Evolutionary conservation across 2,888 invertebrate species (phyloP), one percentile per base, ranked within the genome.

Genomic region (Salticus scenicus): DNA sequence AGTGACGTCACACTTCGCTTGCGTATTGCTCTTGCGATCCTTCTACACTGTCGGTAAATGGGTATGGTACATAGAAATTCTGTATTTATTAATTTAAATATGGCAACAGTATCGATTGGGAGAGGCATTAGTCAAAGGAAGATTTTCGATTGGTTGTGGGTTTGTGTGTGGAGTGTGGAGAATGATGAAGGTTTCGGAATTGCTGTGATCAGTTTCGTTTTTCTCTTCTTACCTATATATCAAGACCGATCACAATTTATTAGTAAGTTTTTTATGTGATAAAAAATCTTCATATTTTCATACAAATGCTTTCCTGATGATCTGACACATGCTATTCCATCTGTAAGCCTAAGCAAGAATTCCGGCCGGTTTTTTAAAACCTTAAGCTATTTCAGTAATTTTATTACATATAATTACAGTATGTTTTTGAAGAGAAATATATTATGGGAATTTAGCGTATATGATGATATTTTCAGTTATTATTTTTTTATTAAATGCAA

Each of bases 111-210:
- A 14, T 27, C 1, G 28, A 17, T 42, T 70, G 70, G 70, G 70
- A 70, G 70, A 70, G 70, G 70, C 70, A 70, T 70, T 70, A 70
- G 70, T 70, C 42, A 70, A 70, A 70, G 37, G n/a, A n/a, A 37
- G 70, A 37, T 70, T 42, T 70, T 41, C 42, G 41, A 70, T 41
- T 70, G 67, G 67, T 24, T 67, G 37, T 67, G 67, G 14, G 64
- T 8, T 20, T 33, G 27, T 67, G 33, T 67, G 67, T 12, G 0
- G 8, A 66, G 1, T 66, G n/a, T n/a, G 0, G 66, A 66, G 31
- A 66, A 17, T 24, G 27, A 10, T 27, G 27, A 28, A 27, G n/a
- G 17, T 28, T 30, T 17, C 4, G 17, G 17, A 7, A 1, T 30
- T 66, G 57, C 24, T 4, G 57, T 57, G 57, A 57, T 24, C 24